Conservation (phyloP, 2,888 invertebrate genomes). For the Pristionchus fissidentatus region DNA sequence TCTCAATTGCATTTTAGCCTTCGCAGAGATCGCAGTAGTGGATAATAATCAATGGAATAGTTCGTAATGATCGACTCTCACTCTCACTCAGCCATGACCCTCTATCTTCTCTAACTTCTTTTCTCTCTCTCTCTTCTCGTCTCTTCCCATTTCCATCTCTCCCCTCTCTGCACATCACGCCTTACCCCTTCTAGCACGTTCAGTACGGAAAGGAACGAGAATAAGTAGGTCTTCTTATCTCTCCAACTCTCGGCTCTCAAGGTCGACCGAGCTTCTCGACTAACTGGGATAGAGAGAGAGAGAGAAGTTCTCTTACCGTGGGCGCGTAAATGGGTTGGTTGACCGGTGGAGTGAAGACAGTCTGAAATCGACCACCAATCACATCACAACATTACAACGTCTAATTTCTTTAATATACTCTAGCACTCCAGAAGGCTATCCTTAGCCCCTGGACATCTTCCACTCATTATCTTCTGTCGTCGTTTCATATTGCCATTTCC, state of each 20-base stretch:
- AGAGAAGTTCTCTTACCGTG: constrained; percentile 33
- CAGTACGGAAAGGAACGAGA: constrained; percentile 21
- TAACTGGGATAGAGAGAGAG: neutral
- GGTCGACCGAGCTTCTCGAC: constrained; percentile 40
- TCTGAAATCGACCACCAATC: constrained; percentile 58
- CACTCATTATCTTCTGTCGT: neutral
- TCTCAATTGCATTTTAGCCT: too few relatives aligned
- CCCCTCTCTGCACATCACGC: too few relatives aligned
- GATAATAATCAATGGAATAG: constrained; percentile 26
- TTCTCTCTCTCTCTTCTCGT: constrained; percentile 14
- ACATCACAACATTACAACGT: constrained; percentile 49
- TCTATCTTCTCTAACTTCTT: neutral
- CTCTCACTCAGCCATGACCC: constrained; percentile 36
- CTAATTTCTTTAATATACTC: neutral
- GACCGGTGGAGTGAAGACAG: constrained; percentile 57
- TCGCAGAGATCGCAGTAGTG: too few relatives aligned
- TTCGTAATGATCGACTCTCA: neutral
- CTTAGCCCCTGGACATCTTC: too few relatives aligned
- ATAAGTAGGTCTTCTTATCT: constrained; percentile 36
- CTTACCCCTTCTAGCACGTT: constrained; percentile 37
- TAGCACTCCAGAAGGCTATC: too few relatives aligned
- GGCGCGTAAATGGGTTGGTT: constrained; percentile 41
- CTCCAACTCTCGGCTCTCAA: neutral
- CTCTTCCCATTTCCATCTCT: neutral
- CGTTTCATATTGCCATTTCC: neutral